These are phyloP conservation scores for Tauraco erythrolophus DNA, from an alignment of 2,113 vertebrate species.

Conservation along the genomic window DNA sequence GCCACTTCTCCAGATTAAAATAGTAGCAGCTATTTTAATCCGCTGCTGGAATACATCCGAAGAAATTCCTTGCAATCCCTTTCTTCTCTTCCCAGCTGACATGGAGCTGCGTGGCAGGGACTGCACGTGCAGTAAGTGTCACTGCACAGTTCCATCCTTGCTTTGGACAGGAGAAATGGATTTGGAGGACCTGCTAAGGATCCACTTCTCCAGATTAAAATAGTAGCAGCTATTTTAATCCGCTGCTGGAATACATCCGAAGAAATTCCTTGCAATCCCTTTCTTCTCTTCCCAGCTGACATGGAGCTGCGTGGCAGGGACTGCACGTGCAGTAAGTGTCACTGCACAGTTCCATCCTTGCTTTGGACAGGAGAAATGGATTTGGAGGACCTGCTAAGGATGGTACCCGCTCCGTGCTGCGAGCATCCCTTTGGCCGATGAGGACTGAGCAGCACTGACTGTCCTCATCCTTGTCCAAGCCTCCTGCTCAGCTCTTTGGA, in stretches of 20 bases:
- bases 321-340: fast-evolving
- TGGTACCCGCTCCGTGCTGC: fast-evolving
- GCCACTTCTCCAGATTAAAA: background rate
- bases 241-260: background rate
- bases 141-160: too few relatives aligned
- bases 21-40: constrained; percentile 64
- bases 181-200: too few relatives aligned
- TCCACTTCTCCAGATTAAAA: background rate
- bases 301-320: background rate
- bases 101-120: background rate
- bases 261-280: background rate
- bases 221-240: constrained; percentile 64
- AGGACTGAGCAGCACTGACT: fast-evolving
- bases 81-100: background rate
- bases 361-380: background rate
- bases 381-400: background rate
- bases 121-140: fast-evolving
- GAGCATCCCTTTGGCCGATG: fast-evolving
- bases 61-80: background rate
- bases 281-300: background rate
- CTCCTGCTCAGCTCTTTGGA: background rate
- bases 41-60: background rate
- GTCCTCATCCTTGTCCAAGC: background rate
- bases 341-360: background rate
- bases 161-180: too few relatives aligned